Conservation (phyloP, 2,888 invertebrate species). For the Minunthozetes semirufus region DNA sequence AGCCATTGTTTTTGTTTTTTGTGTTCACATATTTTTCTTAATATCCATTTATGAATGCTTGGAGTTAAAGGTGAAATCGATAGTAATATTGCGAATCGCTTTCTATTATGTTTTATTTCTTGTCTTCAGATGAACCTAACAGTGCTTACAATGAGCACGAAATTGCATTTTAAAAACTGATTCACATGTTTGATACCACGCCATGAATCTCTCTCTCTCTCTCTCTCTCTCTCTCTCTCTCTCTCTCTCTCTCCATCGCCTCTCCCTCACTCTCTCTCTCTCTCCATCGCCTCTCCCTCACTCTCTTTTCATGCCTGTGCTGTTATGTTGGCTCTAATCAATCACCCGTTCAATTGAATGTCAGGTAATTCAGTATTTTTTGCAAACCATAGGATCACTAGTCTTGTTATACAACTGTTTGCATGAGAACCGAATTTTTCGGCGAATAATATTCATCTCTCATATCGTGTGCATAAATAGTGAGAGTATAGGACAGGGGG, state of each 20-base stretch:
- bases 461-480: no score
- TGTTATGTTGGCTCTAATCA: conserved; percentile 12
- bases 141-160: conserved; percentile 6
- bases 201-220: no score
- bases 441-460: not conserved
- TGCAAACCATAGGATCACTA: no score
- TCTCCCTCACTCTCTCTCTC: not conserved
- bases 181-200: conserved; percentile 16
- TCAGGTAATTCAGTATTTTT: not conserved
- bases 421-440: not conserved
- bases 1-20: not conserved
- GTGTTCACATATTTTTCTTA: not conserved
- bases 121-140: not conserved
- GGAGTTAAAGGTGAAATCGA: not conserved
- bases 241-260: not conserved
- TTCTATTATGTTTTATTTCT: not conserved
- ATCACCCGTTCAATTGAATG: conserved; percentile 14
- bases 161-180: conserved; percentile 15
- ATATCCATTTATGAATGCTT: not conserved
- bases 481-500: no score
- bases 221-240: not conserved
- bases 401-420: not conserved
- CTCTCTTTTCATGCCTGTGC: not conserved
- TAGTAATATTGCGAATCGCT: not conserved
- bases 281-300: not conserved